Conservation (phyloP, 1,140 invertebrate species). For the Batillaria attramentaria region DNA sequence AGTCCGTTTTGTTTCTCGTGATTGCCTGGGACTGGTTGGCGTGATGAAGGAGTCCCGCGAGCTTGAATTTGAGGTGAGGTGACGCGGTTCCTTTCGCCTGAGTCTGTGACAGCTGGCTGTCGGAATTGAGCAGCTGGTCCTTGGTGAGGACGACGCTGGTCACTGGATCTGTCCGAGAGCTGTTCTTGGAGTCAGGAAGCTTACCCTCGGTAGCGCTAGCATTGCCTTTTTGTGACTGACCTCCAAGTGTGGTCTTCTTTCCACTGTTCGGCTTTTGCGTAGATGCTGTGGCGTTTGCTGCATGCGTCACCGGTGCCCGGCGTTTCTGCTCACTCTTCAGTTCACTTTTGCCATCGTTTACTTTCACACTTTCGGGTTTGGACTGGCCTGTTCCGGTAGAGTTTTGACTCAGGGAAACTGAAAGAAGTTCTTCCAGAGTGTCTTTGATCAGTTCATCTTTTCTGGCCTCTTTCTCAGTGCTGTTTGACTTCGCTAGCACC, state of each 20-base stretch:
- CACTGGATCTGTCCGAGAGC: neutral
- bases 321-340: neutral
- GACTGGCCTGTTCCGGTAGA: neutral
- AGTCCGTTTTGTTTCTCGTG: too few relatives aligned
- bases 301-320: neutral
- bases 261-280: neutral
- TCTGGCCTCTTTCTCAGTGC: neutral
- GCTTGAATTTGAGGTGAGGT: neutral
- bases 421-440: conserved; percentile 4
- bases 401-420: neutral
- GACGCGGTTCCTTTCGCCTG: neutral
- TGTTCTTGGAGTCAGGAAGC: neutral
- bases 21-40: too few relatives aligned
- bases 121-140: neutral
- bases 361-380: neutral
- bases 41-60: too few relatives aligned
- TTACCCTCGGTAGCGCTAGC: neutral
- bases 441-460: neutral
- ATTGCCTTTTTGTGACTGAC: neutral
- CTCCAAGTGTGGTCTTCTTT: neutral
- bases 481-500: neutral
- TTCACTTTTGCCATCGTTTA: neutral
- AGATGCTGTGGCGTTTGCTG: neutral
- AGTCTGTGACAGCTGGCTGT: too few relatives aligned
- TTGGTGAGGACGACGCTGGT: neutral